Conservation (phyloP, 2,113 vertebrate genomes). For the Chaenocephalus aceratus region DNA sequence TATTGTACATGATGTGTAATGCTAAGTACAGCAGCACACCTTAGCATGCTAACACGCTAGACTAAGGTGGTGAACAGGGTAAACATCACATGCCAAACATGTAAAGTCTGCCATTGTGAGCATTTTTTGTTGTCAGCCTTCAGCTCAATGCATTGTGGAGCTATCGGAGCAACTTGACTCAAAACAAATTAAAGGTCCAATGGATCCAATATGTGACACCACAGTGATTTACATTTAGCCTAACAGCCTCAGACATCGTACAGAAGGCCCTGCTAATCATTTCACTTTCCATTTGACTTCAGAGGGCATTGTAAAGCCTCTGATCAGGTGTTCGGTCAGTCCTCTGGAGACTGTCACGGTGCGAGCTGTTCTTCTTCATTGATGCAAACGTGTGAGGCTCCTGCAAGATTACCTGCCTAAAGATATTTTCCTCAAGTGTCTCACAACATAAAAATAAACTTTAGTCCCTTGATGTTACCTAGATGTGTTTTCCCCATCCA, state of each 20-base stretch:
- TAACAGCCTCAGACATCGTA: neutral
- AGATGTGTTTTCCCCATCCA: neutral
- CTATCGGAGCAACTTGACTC: too few species aligned
- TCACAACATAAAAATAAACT: neutral
- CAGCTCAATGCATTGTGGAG: neutral
- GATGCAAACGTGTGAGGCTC: neutral
- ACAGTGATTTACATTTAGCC: neutral
- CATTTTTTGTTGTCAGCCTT: neutral
- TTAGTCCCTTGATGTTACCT: neutral
- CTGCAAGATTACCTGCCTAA: neutral
- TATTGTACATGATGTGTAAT: too few species aligned
- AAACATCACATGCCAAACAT: neutral
- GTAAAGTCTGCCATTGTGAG: neutral
- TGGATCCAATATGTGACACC: neutral
- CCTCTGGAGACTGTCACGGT: neutral
- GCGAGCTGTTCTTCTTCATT: neutral
- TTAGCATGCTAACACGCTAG: too few species aligned
- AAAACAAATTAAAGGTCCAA: neutral
- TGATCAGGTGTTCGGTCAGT: neutral
- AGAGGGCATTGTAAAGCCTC: neutral
- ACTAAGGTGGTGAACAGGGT: too few species aligned
- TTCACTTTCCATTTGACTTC: conserved; percentile 1
- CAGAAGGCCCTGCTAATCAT: neutral
- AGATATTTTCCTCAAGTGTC: neutral
- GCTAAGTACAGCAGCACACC: too few species aligned